phyloP scores from a whole-genome alignment of 2,113 vertebrate species.

The Neotoma lepida region DNA sequence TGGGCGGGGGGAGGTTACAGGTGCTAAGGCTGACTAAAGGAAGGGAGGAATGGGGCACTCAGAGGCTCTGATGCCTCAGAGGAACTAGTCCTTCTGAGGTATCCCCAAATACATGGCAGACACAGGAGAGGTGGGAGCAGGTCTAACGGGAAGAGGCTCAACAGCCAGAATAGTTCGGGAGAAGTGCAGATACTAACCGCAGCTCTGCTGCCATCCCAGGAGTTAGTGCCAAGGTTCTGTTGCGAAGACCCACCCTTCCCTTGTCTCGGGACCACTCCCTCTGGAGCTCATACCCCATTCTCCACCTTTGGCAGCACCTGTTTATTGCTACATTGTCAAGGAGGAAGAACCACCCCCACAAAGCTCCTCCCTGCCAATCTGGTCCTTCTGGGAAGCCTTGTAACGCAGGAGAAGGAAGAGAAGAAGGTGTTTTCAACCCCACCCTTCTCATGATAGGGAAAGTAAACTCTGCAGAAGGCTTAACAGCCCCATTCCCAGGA shows the following conservation, averaged over 20 bases:
- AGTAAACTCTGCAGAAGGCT: conserved; percentile 64
- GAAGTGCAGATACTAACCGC: conserved; percentile 33
- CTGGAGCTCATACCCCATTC: not conserved
- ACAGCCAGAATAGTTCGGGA: conserved; percentile 46
- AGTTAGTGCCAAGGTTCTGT: not conserved
- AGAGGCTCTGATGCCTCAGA: conserved; percentile 63
- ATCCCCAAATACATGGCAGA: conserved; percentile 64
- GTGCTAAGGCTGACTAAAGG: conserved; percentile 65
- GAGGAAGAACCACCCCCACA: conserved; percentile 21
- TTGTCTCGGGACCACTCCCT: conserved; percentile 27
- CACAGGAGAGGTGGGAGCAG: conserved; percentile 44
- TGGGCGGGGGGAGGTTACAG: conserved; percentile 65
- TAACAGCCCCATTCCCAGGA: conserved; percentile 57
- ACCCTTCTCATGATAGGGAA: conserved; percentile 17
- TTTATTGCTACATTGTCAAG: conserved; percentile 77
- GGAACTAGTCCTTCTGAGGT: conserved; percentile 65
- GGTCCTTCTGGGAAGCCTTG: conserved; percentile 56
- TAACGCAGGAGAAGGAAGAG: conserved; percentile 17
- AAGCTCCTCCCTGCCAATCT: conserved; percentile 36
- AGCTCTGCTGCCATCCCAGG: conserved; percentile 43
- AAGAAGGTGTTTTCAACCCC: not conserved
- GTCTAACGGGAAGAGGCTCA: conserved; percentile 40
- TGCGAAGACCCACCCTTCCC: not conserved
- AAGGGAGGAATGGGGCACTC: conserved; percentile 39
- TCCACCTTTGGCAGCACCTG: conserved; percentile 67